phyloP scores from a whole-genome alignment of 1,140 invertebrate genomes.

The Alviniconcha marisindica region DNA sequence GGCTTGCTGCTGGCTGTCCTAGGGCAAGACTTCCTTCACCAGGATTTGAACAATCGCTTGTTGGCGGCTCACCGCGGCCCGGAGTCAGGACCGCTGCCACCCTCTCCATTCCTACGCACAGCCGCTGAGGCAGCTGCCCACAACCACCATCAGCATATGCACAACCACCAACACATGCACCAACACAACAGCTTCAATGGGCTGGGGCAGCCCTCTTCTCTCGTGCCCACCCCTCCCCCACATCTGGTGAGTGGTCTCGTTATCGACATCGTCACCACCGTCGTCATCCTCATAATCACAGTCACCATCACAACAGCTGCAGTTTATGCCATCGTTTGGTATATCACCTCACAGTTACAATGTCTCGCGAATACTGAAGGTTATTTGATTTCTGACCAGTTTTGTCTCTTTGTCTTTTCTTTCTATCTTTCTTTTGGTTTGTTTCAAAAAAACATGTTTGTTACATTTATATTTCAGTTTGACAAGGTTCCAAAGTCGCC shows the following conservation, averaged over 20 bases:
- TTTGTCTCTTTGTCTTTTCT: background rate
- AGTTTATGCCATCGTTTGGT: too few species aligned
- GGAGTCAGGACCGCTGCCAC: constrained; percentile 76
- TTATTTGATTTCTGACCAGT: background rate
- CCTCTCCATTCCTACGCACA: constrained; percentile 86
- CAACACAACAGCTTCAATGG: constrained; percentile 92
- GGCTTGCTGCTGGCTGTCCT: background rate
- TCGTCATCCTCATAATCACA: too few species aligned
- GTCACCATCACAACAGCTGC: too few species aligned
- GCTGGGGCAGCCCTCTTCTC: constrained; percentile 82
- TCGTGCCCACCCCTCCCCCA: constrained; percentile 67
- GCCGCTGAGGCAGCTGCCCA: constrained; percentile 81
- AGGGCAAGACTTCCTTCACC: constrained; percentile 86
- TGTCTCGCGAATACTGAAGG: too few species aligned
- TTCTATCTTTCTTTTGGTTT: background rate
- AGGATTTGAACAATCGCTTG: constrained; percentile 94
- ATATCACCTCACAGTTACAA: too few species aligned
- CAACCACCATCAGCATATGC: constrained; percentile 82
- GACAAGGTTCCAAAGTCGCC: constrained; percentile 73
- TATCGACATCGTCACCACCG: too few species aligned
- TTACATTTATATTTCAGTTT: too few species aligned
- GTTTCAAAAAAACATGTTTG: too few species aligned
- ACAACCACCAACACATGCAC: constrained; percentile 86
- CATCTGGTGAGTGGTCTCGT: constrained; percentile 67
- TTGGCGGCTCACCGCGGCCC: constrained; percentile 85